phyloP scores from a whole-genome alignment of 37 sponge, comb jelly and placozoan genomes.

The Ephydatia muelleri region DNA sequence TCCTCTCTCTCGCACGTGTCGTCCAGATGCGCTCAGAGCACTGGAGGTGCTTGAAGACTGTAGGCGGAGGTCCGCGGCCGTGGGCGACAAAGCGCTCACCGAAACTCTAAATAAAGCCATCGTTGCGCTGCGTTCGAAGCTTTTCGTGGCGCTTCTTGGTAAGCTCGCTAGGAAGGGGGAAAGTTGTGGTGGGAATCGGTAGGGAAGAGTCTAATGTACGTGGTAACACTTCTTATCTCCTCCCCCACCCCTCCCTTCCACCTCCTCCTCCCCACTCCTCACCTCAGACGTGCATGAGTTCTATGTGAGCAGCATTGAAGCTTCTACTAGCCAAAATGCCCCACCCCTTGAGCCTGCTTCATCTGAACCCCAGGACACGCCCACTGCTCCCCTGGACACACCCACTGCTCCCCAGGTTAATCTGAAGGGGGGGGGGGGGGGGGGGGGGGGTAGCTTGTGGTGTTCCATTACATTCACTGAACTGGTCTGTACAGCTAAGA shows the following conservation, averaged over 20 bases:
- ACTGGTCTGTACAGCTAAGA: no score
- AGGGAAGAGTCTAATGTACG: no score
- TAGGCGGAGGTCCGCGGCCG: constrained; percentile 33
- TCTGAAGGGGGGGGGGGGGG: no score
- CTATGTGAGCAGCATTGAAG: constrained; percentile 20
- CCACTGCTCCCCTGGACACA: no score
- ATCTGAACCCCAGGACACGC: no score
- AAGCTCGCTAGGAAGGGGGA: constrained; percentile 9
- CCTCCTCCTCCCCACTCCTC: not conserved
- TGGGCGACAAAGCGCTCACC: constrained; percentile 70
- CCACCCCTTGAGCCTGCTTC: no score
- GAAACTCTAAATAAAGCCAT: constrained; percentile 88
- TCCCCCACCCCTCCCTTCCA: constrained; percentile 3
- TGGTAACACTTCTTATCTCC: not conserved
- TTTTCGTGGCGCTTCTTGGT: constrained; percentile 96
- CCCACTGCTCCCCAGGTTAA: no score
- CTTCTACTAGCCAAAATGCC: no score
- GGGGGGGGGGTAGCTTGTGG: no score
- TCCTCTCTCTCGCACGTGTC: not conserved
- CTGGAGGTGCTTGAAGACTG: constrained; percentile 85
- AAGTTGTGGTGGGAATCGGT: no score
- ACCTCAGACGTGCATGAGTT: constrained; percentile 85
- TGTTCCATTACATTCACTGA: no score
- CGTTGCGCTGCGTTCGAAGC: constrained; percentile 80
- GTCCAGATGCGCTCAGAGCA: constrained; percentile 80